Evolutionary conservation across 2,888 invertebrate genomes (phyloP).

Genomic region (Hecatera dysodea): DNA sequence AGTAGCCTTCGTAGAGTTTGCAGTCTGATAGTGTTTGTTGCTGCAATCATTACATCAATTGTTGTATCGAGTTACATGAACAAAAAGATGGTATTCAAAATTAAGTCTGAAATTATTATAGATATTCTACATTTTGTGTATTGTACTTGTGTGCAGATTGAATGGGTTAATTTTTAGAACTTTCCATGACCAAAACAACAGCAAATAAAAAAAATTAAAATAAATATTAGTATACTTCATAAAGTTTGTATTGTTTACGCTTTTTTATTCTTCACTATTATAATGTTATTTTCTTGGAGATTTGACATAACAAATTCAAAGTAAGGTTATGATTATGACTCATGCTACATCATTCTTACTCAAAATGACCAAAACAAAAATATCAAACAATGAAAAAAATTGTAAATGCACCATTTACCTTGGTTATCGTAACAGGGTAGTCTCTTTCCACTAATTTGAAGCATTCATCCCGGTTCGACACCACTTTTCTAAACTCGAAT

Average conservation of each 20-base stretch:
- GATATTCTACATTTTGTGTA: too few species aligned
- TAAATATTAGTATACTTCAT: neutral
- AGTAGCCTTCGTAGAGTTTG: conserved; percentile 96
- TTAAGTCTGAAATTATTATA: neutral
- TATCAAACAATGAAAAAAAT: neutral
- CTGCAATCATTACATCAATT: conserved; percentile 80
- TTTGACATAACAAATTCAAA: conserved; percentile 11
- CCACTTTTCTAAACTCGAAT: conserved; percentile 97
- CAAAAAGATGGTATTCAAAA: neutral
- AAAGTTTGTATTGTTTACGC: neutral
- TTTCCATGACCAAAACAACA: neutral
- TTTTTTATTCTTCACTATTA: neutral
- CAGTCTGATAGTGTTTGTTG: conserved; percentile 94
- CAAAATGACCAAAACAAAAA: neutral
- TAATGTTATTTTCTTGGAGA: neutral
- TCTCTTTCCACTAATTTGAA: conserved; percentile 95
- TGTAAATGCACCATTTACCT: conserved; percentile 89
- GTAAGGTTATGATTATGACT: conserved; percentile 44
- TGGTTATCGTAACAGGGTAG: conserved; percentile 96
- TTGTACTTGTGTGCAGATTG: neutral
- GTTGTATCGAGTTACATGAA: neutral
- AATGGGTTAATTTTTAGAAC: neutral
- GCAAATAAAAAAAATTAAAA: neutral
- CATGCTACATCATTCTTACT: conserved; percentile 10
- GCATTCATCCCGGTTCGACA: conserved; percentile 96